Percentiles rank a stretch among this genome's conserved stretches.
phyloP scores from a whole-genome alignment of 2,113 vertebrate genomes.

The Xiphophorus hellerii region DNA sequence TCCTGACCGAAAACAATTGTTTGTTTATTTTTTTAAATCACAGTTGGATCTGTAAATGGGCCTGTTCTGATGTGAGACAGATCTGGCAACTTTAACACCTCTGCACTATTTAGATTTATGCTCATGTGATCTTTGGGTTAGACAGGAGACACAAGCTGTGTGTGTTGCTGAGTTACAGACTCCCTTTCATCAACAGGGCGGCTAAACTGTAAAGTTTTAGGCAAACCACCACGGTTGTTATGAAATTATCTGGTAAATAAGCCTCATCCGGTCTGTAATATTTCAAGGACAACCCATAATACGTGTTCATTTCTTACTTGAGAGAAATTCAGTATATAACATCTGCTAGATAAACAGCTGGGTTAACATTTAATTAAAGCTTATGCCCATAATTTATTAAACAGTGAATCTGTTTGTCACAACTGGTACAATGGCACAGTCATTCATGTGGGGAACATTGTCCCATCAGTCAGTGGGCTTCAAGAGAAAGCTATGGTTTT shows the following conservation, averaged over 20 bases:
- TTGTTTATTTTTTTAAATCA: neutral
- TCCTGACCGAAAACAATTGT: neutral
- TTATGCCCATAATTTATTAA: no score
- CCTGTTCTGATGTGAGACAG: neutral
- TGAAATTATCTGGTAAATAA: neutral
- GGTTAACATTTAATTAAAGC: no score
- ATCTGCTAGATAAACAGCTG: no score
- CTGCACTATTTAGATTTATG: neutral
- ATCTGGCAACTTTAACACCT: neutral
- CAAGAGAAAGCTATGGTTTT: conserved; percentile 4
- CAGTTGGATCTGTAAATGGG: neutral
- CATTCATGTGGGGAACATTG: neutral
- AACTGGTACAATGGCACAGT: neutral
- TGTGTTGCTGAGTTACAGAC: neutral
- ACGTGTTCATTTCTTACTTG: no score
- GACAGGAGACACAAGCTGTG: neutral
- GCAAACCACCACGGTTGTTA: neutral
- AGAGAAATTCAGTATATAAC: no score
- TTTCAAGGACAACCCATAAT: neutral
- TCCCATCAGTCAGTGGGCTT: neutral
- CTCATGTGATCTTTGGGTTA: neutral
- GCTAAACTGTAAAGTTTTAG: neutral
- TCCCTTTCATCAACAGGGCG: no score
- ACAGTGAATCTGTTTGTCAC: neutral
- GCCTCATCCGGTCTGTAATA: neutral